These are phyloP conservation scores for Trichonephila clavipes DNA, from an alignment of 1,140 invertebrate species.

Conservation along the genomic window DNA sequence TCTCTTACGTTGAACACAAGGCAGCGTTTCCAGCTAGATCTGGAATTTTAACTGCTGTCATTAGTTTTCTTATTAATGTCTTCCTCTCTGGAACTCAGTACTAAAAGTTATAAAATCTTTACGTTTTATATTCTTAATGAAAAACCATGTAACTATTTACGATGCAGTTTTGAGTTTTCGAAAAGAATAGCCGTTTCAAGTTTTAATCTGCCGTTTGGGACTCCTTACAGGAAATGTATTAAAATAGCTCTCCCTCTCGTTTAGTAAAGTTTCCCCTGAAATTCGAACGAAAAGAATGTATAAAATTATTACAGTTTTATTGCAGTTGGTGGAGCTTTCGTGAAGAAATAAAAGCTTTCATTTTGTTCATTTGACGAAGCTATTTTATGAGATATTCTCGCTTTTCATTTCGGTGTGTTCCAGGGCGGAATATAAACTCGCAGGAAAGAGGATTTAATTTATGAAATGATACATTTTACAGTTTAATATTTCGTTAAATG, in stretches of 20 bases:
- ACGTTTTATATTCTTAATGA: not conserved
- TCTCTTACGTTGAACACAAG: too few species aligned
- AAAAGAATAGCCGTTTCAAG: not conserved
- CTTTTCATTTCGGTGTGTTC: not conserved
- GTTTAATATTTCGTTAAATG: too few species aligned
- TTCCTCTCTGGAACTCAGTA: not conserved
- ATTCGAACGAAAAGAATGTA: not conserved
- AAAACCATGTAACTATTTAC: not conserved
- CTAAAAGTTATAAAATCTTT: not conserved
- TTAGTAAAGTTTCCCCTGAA: not conserved
- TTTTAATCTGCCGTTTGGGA: not conserved
- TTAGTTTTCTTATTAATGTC: not conserved
- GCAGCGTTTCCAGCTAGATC: too few species aligned
- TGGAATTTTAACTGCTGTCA: not conserved
- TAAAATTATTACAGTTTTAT: not conserved
- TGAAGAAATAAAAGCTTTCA: not conserved
- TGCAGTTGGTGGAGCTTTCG: not conserved
- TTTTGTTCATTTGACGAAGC: not conserved
- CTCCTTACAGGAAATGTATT: not conserved
- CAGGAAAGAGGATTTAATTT: too few species aligned
- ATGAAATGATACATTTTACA: too few species aligned
- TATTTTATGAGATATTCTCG: not conserved
- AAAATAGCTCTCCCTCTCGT: not conserved
- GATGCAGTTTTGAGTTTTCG: not conserved
- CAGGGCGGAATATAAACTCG: not conserved